Percentiles rank a stretch among this genome's conserved stretches.
phyloP scores from a whole-genome alignment of 1,140 invertebrate genomes.

The Littorina saxatilis region DNA sequence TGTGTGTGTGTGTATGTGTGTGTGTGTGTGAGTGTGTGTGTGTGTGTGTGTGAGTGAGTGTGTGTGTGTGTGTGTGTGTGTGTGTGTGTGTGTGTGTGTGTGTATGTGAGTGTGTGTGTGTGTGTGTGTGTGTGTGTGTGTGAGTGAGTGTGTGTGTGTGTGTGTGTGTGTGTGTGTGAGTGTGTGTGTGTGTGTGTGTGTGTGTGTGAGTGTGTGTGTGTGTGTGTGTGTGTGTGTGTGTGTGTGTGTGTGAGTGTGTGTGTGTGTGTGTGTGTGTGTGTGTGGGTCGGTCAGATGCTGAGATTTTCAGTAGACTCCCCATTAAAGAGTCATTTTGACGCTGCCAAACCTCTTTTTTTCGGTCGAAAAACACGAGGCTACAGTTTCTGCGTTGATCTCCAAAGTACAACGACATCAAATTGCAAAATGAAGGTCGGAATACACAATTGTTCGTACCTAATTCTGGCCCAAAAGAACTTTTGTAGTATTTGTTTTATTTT shows the following conservation, averaged over 20 bases:
- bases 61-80: conserved; percentile 8
- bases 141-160: neutral
- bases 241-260: neutral
- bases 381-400: too few relatives aligned
- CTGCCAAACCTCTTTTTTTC: too few relatives aligned
- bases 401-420: too few relatives aligned
- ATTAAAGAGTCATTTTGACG: too few relatives aligned
- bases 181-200: neutral
- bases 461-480: too few relatives aligned
- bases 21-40: neutral
- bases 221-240: neutral
- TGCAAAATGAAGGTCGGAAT: too few relatives aligned
- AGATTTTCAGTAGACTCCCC: too few relatives aligned
- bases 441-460: too few relatives aligned
- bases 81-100: conserved; percentile 15
- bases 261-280: conserved; percentile 5
- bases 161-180: neutral
- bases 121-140: conserved; percentile 4
- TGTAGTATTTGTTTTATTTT: too few relatives aligned
- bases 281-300: neutral
- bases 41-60: neutral
- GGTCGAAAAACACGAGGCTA: too few relatives aligned
- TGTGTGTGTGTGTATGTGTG: neutral
- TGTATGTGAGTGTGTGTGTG: neutral
- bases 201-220: neutral